phyloP scores from a whole-genome alignment of 2,888 invertebrate species.

The Polymixis lichenea region DNA sequence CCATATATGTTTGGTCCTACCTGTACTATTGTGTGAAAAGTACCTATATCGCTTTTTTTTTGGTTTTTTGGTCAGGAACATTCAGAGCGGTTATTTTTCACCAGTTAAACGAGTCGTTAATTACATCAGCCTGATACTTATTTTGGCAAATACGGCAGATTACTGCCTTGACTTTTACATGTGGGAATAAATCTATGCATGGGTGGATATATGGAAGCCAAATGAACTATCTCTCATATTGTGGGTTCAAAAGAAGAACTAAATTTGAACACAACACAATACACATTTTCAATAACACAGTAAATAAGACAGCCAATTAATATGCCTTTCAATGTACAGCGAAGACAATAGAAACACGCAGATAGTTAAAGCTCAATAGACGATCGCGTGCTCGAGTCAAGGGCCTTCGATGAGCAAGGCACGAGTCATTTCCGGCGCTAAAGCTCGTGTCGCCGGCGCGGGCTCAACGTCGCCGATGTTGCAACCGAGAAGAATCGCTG shows the following conservation, averaged over 20 bases:
- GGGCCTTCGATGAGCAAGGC: slow-evolving; percentile 78
- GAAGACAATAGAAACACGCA: slow-evolving; percentile 63
- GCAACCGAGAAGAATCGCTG: slow-evolving; percentile 84
- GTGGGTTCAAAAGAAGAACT: neutral
- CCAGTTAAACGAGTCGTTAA: neutral
- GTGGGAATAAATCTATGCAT: neutral
- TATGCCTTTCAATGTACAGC: slow-evolving; percentile 45
- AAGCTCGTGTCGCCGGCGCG: slow-evolving; percentile 64
- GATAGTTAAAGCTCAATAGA: slow-evolving; percentile 64
- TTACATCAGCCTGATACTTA: too few relatives aligned
- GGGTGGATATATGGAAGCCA: neutral
- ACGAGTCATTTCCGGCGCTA: slow-evolving; percentile 87
- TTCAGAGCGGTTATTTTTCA: neutral
- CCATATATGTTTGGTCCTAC: slow-evolving; percentile 38
- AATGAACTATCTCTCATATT: neutral
- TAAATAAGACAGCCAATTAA: slow-evolving; percentile 58
- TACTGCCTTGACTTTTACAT: neutral
- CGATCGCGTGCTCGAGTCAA: slow-evolving; percentile 77
- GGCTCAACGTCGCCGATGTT: slow-evolving; percentile 69
- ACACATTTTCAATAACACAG: slow-evolving; percentile 40
- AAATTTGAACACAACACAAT: slow-evolving; percentile 8
- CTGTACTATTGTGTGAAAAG: slow-evolving; percentile 45
- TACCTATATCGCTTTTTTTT: neutral
- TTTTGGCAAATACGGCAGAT: neutral
- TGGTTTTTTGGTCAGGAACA: neutral